Base-by-base conservation (phyloP, 64 coral and sea anemone species). In the Porites australiensis region DNA sequence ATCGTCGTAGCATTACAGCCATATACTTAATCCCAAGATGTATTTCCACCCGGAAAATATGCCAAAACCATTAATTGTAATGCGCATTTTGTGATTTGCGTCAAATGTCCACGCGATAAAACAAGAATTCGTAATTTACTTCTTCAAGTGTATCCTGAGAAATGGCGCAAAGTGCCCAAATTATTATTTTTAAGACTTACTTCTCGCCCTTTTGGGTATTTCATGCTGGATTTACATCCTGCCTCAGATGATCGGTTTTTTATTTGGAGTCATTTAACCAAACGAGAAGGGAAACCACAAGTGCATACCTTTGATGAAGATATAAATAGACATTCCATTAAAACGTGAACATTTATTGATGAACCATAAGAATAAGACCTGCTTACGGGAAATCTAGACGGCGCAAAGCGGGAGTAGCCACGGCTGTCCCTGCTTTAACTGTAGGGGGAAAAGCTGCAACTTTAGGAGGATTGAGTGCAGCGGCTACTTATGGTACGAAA, bases 21-120 rank as follows among this genome's bases (percentile, higher is more conserved):
- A 64, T 90, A 1, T 82, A 67, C 44, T 37, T 90, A 37, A 6
- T 16, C 20, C 3, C 88, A 90, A 46, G 80, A 90, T 45, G 27
- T 90, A 20, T 90, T 81, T 68, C 75, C 75, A 51, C 88, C 77
- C 0, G 75, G 77, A 2, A 90, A 81, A 69, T 62, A 27, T 16
- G 62, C 88, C 4, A 54, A 77, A 0, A 90, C 88, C 6, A 90
- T 90, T 69, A 45, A 18, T 13, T 13, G 79, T 8, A 90, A 90
- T 57, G 45, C 45, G 55, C 88, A 90, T 58, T 90, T 81, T 22
- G 46, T 90, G 22, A 49, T 68, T 67, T 44, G 47, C 14, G 70
- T 90, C 51, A 90, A 90, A 67, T 80, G 70, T 49, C 45, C 23
- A 0, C 16, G 88, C 1, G 88, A 90, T 70, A 27, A 27, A 45